A percentile compares a stretch with the other conserved stretches of the same genome.
phyloP scores from a whole-genome alignment of 2,888 invertebrate species.

The Spialia ferax region DNA sequence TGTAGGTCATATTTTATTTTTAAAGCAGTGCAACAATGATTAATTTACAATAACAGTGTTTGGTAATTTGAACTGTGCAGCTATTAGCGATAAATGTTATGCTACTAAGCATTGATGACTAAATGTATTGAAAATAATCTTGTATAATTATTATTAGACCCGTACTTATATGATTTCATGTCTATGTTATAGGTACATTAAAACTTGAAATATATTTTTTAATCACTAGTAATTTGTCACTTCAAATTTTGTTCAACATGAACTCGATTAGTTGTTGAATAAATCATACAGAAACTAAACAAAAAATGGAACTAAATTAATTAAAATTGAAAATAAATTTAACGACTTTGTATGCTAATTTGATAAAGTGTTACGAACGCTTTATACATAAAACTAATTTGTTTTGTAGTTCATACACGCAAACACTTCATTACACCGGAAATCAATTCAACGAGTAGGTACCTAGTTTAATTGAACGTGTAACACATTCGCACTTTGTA shows the following conservation, averaged over 20 bases:
- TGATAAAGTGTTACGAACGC: neutral
- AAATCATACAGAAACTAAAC: too few species aligned
- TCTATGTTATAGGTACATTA: too few species aligned
- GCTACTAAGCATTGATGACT: neutral
- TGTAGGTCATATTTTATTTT: neutral
- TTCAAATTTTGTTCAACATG: too few species aligned
- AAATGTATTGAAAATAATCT: neutral
- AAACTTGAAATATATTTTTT: too few species aligned
- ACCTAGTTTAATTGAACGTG: conserved; percentile 54
- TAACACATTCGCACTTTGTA: conserved; percentile 63
- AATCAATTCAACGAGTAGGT: conserved; percentile 19
- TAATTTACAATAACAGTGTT: conserved; percentile 18
- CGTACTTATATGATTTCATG: too few species aligned
- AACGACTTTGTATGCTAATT: neutral
- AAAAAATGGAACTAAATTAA: neutral
- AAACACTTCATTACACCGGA: conserved; percentile 8
- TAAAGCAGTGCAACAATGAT: neutral
- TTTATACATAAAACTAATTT: conserved; percentile 4
- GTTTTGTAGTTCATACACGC: neutral
- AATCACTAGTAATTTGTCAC: too few species aligned
- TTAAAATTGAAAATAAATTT: neutral
- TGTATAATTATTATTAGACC: too few species aligned
- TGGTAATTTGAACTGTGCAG: conserved; percentile 9
- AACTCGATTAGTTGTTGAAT: too few species aligned
- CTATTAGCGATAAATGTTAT: neutral